Evolutionary conservation across 2,797 vertebrate genomes (phyloP).

Genomic region (Acanthis flammea): DNA sequence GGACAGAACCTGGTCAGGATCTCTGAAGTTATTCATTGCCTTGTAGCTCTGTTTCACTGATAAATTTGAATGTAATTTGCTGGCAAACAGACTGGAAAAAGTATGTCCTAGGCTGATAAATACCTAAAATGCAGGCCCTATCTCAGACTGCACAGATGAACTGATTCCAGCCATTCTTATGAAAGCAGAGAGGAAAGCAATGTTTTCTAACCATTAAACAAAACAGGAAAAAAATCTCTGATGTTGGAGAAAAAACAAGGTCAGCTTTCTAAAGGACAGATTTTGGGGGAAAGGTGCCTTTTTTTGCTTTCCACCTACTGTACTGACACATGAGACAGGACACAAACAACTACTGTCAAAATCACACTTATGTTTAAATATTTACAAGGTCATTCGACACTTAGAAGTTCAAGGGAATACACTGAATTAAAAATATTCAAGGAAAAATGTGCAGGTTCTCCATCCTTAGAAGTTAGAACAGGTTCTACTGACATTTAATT

Average conservation of each 20-base stretch:
- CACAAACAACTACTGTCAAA: neutral
- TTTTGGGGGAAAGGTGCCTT: accelerated
- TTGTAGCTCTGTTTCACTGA: neutral
- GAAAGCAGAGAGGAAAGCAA: neutral
- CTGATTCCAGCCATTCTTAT: constrained; percentile 10
- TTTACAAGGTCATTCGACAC: neutral
- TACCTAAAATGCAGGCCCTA: neutral
- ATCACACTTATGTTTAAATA: neutral
- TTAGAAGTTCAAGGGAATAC: neutral
- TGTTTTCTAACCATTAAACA: neutral
- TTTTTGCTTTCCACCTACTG: neutral
- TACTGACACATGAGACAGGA: neutral
- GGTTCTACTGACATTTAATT: neutral
- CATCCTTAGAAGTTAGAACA: neutral
- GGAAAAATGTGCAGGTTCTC: neutral
- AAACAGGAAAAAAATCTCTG: neutral
- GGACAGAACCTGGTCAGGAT: neutral
- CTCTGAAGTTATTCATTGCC: neutral
- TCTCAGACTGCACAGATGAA: neutral
- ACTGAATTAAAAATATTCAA: neutral
- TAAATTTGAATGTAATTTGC: neutral
- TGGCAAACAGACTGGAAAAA: constrained; percentile 19
- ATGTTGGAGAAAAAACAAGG: neutral
- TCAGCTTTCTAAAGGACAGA: neutral
- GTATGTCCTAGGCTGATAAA: neutral